phyloP scores from a whole-genome alignment of 2,113 vertebrate genomes.

The Pseudolaguvia tuberculata region DNA sequence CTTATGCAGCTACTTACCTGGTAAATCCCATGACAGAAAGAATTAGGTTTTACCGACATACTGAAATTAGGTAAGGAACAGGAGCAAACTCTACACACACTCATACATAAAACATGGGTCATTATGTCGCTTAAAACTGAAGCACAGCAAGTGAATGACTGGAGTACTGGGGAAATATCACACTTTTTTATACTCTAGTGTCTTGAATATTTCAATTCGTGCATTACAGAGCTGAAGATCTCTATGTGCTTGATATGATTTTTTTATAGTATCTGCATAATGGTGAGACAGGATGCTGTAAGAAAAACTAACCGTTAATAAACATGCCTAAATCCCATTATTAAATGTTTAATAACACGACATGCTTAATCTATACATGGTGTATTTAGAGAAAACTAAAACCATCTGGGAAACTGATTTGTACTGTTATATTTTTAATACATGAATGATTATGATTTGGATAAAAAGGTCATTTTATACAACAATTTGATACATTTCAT shows the following conservation, averaged over 20 bases:
- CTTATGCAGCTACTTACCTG: conserved; percentile 1
- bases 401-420: neutral
- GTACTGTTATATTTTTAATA: neutral
- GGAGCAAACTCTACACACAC: conserved; percentile 23
- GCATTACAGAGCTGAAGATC: neutral
- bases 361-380: neutral
- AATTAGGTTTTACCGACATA: conserved; percentile 17
- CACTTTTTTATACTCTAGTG: neutral
- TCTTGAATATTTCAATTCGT: neutral
- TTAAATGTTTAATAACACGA: neutral
- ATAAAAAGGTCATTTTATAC: too few species aligned
- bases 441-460: neutral
- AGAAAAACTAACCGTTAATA: conserved; percentile 14
- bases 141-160: conserved; percentile 34
- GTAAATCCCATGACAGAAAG: conserved; percentile 29
- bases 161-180: conserved; percentile 5
- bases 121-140: conserved; percentile 53
- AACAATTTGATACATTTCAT: too few species aligned
- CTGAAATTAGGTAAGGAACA: neutral
- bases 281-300: neutral
- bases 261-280: conserved; percentile 7
- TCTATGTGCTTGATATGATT: neutral
- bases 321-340: conserved; percentile 12
- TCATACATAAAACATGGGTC: conserved; percentile 57
- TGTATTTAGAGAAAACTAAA: neutral